These are phyloP conservation scores for Carposina sasakii DNA, from an alignment of 1,140 invertebrate species.

Conservation along the genomic window DNA sequence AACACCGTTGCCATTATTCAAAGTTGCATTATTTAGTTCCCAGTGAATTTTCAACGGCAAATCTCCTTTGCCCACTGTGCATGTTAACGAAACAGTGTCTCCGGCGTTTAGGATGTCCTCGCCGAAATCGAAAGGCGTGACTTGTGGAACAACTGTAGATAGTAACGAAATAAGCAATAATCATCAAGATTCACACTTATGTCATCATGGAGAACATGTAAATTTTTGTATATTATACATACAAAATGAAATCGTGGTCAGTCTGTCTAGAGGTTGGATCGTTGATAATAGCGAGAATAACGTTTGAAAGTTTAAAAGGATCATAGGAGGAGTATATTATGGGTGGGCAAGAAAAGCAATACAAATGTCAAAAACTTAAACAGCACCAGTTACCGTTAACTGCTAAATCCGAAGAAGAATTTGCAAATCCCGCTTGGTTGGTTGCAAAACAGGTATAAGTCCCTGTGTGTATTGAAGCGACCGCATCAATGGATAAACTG, in stretches of 20 bases:
- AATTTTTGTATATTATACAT: too few species aligned
- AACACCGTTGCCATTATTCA: slow-evolving; percentile 58
- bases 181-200: too few species aligned
- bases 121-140: slow-evolving; percentile 80
- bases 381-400: slow-evolving; percentile 74
- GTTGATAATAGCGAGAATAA: neutral
- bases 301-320: slow-evolving; percentile 2
- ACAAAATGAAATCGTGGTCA: too few species aligned
- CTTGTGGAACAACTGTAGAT: slow-evolving; percentile 76
- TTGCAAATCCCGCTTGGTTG: slow-evolving; percentile 78
- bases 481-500: slow-evolving; percentile 81
- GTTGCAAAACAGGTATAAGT: slow-evolving; percentile 82
- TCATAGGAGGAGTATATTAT: neutral
- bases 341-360: neutral
- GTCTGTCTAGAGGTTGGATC: slow-evolving; percentile 7
- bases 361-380: neutral
- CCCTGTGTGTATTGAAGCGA: slow-evolving; percentile 78
- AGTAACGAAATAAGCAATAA: too few species aligned
- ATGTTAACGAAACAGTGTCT: slow-evolving; percentile 81
- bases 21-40: slow-evolving; percentile 74
- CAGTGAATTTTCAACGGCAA: slow-evolving; percentile 79
- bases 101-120: slow-evolving; percentile 80
- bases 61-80: slow-evolving; percentile 82
- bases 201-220: too few species aligned
- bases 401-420: slow-evolving; percentile 75